Evolutionary conservation across 2,797 vertebrate genomes (phyloP).

Genomic region (Mico argentatus): DNA sequence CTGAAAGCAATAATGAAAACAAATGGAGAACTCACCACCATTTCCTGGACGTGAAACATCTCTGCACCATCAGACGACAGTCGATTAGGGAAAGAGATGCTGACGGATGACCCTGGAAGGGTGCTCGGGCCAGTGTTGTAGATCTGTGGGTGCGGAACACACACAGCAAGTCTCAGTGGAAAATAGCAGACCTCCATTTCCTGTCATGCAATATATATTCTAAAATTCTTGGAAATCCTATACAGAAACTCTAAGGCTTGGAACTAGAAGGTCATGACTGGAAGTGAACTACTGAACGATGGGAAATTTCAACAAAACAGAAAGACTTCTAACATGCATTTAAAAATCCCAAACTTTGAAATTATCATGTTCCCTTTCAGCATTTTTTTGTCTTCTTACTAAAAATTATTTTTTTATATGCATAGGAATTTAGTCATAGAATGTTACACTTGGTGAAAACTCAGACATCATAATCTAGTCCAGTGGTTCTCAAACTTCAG

Average conservation of each 20-base stretch:
- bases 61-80: constrained; percentile 92
- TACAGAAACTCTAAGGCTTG: neutral
- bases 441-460: neutral
- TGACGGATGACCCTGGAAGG: constrained; percentile 92
- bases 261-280: neutral
- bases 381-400: neutral
- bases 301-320: neutral
- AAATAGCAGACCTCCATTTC: neutral
- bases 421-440: neutral
- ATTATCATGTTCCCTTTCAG: neutral
- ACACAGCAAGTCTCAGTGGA: neutral
- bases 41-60: constrained; percentile 94
- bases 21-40: constrained; percentile 88
- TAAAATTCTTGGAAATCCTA: neutral
- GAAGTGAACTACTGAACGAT: neutral
- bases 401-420: neutral
- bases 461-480: neutral
- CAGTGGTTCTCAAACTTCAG: neutral
- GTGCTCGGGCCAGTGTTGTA: constrained; percentile 98
- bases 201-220: neutral
- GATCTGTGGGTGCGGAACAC: constrained; percentile 84
- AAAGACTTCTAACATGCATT: neutral
- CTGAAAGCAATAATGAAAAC: neutral
- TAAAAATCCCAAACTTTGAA: neutral
- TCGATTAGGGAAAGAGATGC: constrained; percentile 94